Evolutionary conservation across 92 coral and sea anemone species (phyloP), one percentile per base, ranked within the genome.

Genomic region (Siderastrea radians): DNA sequence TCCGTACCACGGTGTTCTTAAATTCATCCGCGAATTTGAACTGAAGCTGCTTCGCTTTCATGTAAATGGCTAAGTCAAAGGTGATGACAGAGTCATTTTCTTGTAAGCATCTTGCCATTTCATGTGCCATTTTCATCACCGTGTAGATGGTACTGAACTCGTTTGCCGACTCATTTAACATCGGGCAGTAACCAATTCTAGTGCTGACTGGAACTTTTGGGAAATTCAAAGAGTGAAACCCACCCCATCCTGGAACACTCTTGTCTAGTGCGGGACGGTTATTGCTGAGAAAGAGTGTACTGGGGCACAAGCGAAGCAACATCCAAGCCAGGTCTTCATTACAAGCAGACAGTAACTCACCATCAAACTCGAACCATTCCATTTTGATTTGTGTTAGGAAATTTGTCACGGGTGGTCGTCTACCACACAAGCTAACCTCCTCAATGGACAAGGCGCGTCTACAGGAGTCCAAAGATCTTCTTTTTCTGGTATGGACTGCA

Each of bases 101-200:
- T 79, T 84, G 87, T 19, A 92, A 12, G 49, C 49, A 72, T 26
- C 16, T 16, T 57, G 76, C 61, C 2, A 92, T 72, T 84, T 83
- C 49, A 76, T 92, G 79, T 50, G 84, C 91, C 77, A 89, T 89
- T 47, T 89, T 92, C 90, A 92, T 57, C 26, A 89, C 90, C 3
- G 92, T 92, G 86, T 86, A 89, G 43, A 93, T 73, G 17, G 93
- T 93, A 80, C 91, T 90, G 84, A 86, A 83, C 66, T 93, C 93
- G 49, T 89, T 79, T 16, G 92, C 78, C 9, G 90, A 67, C 66
- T 73, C 96, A 53, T 90, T 89, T 12, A 90, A 80, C 86, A 93
- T 62, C 16, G 94, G 94, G 45, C 94, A 93, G 81, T 87, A 90
- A 60, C 94, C 96, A 83, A 83, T 79, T 43, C 83, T 85, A 49